A percentile compares a stretch with the other conserved stretches of the same genome.
Evolutionary conservation across 2,888 invertebrate species (phyloP).

Genomic region (Agrochola macilenta): DNA sequence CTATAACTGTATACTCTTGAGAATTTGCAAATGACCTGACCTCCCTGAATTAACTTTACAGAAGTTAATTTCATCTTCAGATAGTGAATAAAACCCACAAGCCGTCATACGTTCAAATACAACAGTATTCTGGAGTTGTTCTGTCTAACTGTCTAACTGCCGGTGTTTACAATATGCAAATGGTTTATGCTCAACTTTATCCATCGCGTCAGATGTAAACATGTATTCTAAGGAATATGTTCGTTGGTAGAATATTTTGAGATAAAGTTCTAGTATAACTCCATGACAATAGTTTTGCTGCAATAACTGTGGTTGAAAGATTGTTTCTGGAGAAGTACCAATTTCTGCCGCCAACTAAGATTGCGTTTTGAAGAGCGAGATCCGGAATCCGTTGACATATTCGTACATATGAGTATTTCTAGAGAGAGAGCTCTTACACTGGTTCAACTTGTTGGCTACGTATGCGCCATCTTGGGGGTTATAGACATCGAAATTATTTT

Average conservation of each 20-base stretch:
- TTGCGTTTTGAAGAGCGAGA: not conserved
- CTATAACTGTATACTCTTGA: not conserved
- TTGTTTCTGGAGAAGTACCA: not conserved
- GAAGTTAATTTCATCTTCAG: not conserved
- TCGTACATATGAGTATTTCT: not conserved
- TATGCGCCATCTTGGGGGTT: not conserved
- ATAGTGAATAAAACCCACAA: conserved; percentile 19
- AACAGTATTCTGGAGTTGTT: conserved; percentile 30
- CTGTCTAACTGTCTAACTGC: conserved; percentile 44
- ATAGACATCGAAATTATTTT: not conserved
- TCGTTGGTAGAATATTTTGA: conserved; percentile 7
- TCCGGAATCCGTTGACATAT: not conserved
- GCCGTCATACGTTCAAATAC: conserved; percentile 38
- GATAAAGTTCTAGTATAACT: not conserved
- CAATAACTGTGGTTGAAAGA: not conserved
- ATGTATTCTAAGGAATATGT: not conserved
- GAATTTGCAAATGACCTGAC: not conserved
- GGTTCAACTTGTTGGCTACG: not conserved
- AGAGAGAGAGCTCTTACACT: not conserved
- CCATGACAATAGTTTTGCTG: not conserved
- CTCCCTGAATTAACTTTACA: not conserved
- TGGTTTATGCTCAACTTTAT: conserved; percentile 53
- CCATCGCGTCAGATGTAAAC: conserved; percentile 24
- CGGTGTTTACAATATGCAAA: conserved; percentile 62
- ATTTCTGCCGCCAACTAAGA: not conserved